A percentile compares a stretch with the other conserved stretches of the same genome.
phyloP scores from a whole-genome alignment of 2,797 vertebrate genomes.

The Gila robusta region DNA sequence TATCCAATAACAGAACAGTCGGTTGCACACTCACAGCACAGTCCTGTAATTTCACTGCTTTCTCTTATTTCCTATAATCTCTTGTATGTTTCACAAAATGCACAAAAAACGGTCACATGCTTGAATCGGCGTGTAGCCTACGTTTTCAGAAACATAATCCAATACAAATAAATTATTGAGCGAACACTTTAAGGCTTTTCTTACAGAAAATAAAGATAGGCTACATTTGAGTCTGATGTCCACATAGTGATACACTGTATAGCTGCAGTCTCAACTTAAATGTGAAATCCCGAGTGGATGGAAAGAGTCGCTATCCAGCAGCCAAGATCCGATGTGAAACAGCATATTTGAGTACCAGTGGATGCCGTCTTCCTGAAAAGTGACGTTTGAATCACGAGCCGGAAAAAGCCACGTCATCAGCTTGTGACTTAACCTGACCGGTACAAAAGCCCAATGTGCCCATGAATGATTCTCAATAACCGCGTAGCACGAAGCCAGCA shows the following conservation, averaged over 20 bases:
- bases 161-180: slow-evolving; percentile 86
- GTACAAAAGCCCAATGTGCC: slow-evolving; percentile 87
- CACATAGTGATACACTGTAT: background rate
- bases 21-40: slow-evolving; percentile 46
- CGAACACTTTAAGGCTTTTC: slow-evolving; percentile 71
- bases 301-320: slow-evolving; percentile 83
- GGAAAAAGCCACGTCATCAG: slow-evolving; percentile 72
- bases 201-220: slow-evolving; percentile 52
- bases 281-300: slow-evolving; percentile 84
- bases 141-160: slow-evolving; percentile 70
- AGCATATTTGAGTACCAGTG: slow-evolving; percentile 89
- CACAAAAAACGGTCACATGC: slow-evolving; percentile 76
- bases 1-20: slow-evolving; percentile 64
- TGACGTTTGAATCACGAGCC: slow-evolving; percentile 46
- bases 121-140: slow-evolving; percentile 67
- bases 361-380: slow-evolving; percentile 72
- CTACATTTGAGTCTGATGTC: slow-evolving; percentile 50
- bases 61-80: slow-evolving; percentile 33
- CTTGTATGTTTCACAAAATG: slow-evolving; percentile 61
- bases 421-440: slow-evolving; percentile 80
- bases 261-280: slow-evolving; percentile 76
- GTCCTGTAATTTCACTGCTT: slow-evolving; percentile 72
- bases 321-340: slow-evolving; percentile 83
- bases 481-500: slow-evolving; percentile 89
- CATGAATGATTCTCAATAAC: slow-evolving; percentile 85